Evolutionary conservation across 2,888 invertebrate species (phyloP), one percentile per base, ranked within the genome.

Genomic region (Acleris laterana): DNA sequence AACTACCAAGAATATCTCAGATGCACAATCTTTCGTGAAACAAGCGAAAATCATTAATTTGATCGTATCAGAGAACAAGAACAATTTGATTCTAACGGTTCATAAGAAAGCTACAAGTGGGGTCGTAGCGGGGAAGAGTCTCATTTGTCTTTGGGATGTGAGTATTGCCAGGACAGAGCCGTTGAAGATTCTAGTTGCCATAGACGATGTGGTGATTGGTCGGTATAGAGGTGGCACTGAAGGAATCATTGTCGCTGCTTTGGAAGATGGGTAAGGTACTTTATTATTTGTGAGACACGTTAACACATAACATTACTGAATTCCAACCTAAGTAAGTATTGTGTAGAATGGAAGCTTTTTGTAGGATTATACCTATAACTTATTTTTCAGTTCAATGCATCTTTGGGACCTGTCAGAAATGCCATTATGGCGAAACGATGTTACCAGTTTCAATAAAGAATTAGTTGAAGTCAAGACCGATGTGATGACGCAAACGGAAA

Each of bases 371-470:
- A 2, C 1, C 1, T 2, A 38, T 32, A 38, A 13, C 38, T 3
- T 38, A 38, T 13, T 0, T 60, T 83, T 62, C 69, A 93, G 92
- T n/a, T 85, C 90, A 17, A 76, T 92, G 70, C 90, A 90, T 22
- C 74, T 93, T 0, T 93, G 92, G 92, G 92, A 93, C 72, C 71
- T 93, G 13, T 80, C 90, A 3, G 92, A 91, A 65, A 77, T 84
- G 49, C 80, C 88, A 6, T 80, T 78, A 3, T 88, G 87, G 85
- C 74, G 72, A 2, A 71, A 73, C 9, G 75, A 81, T 78, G 77
- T 77, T 78, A 69, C 72, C 68, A 77, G 59, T n/a, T 71, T 74
- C 0, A 71, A 74, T 50, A 81, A 81, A 73, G n/a, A 63, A 20
- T 72, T 81, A 46, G 78, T 77, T 74, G 83, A 85, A 75, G 68